These are phyloP conservation scores for Bothrops jararaca DNA, from an alignment of 2,113 vertebrate genomes.

Conservation along the genomic window DNA sequence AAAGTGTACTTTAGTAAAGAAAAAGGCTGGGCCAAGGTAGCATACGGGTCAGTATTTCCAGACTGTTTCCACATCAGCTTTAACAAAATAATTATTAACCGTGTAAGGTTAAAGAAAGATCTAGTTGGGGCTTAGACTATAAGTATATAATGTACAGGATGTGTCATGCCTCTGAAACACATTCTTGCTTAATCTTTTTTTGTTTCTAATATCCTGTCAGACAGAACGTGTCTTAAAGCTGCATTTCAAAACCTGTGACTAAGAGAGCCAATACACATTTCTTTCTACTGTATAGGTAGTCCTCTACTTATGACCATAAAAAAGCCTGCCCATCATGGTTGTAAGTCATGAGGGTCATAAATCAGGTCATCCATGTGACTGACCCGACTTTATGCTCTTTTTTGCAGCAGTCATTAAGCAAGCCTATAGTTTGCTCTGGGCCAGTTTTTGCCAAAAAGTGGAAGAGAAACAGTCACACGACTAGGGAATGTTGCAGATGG, in stretches of 20 bases:
- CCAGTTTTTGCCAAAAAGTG: neutral
- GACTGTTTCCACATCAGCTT: constrained; percentile 12
- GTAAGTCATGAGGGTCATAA: neutral
- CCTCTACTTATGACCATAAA: neutral
- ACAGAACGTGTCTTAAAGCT: neutral
- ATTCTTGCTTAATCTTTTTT: neutral
- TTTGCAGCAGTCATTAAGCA: neutral
- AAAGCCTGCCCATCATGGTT: neutral
- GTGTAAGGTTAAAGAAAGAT: neutral
- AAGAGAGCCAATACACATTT: neutral
- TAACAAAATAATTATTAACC: constrained; percentile 27
- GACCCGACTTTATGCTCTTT: neutral
- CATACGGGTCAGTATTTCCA: neutral
- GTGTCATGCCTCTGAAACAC: neutral
- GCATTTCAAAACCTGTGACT: neutral
- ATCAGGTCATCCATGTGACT: neutral
- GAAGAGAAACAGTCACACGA: neutral
- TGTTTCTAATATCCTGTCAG: neutral
- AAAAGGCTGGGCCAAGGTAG: neutral
- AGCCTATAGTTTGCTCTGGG: neutral
- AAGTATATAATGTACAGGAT: neutral
- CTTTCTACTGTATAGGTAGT: neutral
- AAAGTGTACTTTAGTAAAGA: constrained; percentile 22
- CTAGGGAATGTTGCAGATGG: neutral
- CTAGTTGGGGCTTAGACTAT: neutral